phyloP scores from a whole-genome alignment of 1,140 invertebrate genomes.

The Bathynomus jamesi region DNA sequence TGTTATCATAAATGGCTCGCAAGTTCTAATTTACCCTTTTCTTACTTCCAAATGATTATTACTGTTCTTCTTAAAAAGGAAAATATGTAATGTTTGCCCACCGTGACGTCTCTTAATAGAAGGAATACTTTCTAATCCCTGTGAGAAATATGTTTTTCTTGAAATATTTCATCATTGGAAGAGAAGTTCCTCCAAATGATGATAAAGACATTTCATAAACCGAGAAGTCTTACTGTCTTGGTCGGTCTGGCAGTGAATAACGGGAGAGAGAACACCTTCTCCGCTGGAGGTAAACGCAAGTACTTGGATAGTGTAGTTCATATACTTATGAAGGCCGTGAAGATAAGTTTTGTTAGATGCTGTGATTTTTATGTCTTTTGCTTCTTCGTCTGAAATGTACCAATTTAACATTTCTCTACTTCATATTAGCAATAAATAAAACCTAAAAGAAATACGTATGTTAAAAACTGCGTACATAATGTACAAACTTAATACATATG shows the following conservation, averaged over 20 bases:
- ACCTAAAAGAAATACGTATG: neutral
- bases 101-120: no score
- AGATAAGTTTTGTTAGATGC: conserved; percentile 79
- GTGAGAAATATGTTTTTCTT: no score
- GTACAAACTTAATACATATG: neutral
- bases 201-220: no score
- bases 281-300: conserved; percentile 88
- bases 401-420: neutral
- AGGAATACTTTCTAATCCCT: no score
- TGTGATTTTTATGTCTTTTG: conserved; percentile 81
- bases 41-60: no score
- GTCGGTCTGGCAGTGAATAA: conserved; percentile 89
- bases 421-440: conserved; percentile 16
- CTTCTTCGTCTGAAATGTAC: conserved; percentile 65
- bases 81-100: no score
- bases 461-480: neutral
- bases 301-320: conserved; percentile 95
- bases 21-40: no score
- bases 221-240: conserved; percentile 86
- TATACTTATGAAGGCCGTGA: conserved; percentile 86
- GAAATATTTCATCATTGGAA: no score
- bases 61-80: no score
- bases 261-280: conserved; percentile 82
- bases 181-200: no score
- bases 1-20: no score